Base-by-base conservation (phyloP, 2,113 vertebrate genomes). In the Ellobius talpinus region DNA sequence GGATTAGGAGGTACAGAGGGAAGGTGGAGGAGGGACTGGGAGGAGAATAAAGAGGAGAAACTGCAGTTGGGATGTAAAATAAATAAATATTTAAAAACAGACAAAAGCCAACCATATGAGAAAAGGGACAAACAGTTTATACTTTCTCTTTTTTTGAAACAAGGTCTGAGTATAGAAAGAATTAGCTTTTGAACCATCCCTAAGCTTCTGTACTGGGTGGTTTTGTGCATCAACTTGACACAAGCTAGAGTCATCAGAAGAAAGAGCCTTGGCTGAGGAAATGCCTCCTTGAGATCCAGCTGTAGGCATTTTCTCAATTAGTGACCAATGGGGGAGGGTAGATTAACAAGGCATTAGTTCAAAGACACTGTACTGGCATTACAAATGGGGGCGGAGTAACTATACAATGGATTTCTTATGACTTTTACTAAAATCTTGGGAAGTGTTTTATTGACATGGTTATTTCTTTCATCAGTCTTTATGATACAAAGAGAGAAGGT, bases 351-450 rank as follows among this genome's bases (percentile, higher is more conserved):
- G 19, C 19, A 47, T 33, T 36, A 36, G 14, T 65, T 84, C 21
- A 85, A 21, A 87, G 42, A 33, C 8, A 77, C 39, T 86, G 29
- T 61, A 31, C 13, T 70, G 52, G 21, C 19, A 74, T 14, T 94
- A 50, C 23, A 68, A 19, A n/a, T 2, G 14, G 8, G 31, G 14
- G 3, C 26, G 24, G 81, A 73, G 26, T 47, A 24, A 61, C 58
- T 55, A 61, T 39, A 47, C 76, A 94, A 61, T 61, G 36, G 50
- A 12, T 74, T 73, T 33, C 36, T 70, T 90, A 47, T 36, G 87
- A 86, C 65, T 76, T 92, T 90, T 86, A 87, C 11, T 95, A 50
- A 78, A 73, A 95, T 70, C 68, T 91, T 87, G 61, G 50, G 31
- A 23, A 94, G 5, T 73, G 13, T 19, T 92, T 93, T 17, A 76